Evolutionary conservation across 23 tunicate species (phyloP).

Genomic region (Styela clava): DNA sequence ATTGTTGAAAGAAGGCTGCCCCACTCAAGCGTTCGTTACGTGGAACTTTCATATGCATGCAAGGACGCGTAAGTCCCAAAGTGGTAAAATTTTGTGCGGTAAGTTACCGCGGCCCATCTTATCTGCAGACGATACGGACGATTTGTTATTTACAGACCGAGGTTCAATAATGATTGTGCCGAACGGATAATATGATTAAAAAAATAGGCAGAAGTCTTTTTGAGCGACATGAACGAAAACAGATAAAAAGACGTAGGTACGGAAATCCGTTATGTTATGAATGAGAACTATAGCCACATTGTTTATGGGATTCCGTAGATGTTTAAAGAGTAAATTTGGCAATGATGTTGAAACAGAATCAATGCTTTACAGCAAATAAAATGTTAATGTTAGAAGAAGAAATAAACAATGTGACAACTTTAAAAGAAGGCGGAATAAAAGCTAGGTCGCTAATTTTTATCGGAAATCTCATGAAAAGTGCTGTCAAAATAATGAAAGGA

Average conservation of each 20-base stretch:
- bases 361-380: neutral
- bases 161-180: neutral
- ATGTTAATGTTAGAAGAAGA: neutral
- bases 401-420: neutral
- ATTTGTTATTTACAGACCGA: too few relatives aligned
- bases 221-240: neutral
- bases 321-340: neutral
- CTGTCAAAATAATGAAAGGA: neutral
- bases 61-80: too few relatives aligned
- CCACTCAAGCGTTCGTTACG: too few relatives aligned
- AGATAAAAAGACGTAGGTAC: neutral
- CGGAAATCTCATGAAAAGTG: neutral
- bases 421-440: neutral
- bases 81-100: too few relatives aligned
- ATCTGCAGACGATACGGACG: too few relatives aligned
- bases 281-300: neutral
- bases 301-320: neutral
- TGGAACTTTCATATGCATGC: too few relatives aligned
- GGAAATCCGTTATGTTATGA: neutral
- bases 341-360: neutral
- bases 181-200: neutral
- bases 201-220: neutral
- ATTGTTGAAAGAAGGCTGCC: too few relatives aligned
- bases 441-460: neutral
- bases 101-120: too few relatives aligned